Evolutionary conservation across 2,113 vertebrate genomes (phyloP).

Genomic region (Gyps fulvus): DNA sequence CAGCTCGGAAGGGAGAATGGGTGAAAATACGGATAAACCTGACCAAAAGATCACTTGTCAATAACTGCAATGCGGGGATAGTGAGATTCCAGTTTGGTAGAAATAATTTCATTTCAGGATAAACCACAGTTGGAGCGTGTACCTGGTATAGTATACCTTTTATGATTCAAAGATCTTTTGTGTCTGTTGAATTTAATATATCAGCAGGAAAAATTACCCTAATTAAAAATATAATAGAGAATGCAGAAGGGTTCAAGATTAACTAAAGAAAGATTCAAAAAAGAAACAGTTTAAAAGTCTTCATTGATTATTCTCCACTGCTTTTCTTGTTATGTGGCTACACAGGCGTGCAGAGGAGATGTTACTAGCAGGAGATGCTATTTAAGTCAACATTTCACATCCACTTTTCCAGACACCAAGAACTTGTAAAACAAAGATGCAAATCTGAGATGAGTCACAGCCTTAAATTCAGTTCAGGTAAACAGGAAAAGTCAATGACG

Average conservation of each 20-base stretch:
- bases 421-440: neutral
- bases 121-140: neutral
- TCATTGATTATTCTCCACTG: neutral
- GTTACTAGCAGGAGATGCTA: neutral
- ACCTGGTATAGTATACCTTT: neutral
- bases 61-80: neutral
- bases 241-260: neutral
- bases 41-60: neutral
- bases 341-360: neutral
- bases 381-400: neutral
- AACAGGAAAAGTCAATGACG: neutral
- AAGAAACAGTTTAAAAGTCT: neutral
- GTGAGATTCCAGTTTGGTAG: neutral
- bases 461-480: neutral
- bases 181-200: neutral
- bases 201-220: neutral
- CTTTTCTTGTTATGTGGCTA: neutral
- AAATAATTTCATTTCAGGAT: neutral
- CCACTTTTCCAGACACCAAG: neutral
- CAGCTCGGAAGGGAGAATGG: neutral
- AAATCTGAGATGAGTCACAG: neutral
- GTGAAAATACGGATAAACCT: neutral
- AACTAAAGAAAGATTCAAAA: neutral
- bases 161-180: neutral
- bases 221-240: neutral